phyloP scores from a whole-genome alignment of 2,797 vertebrate species.

The Octomys mimax region DNA sequence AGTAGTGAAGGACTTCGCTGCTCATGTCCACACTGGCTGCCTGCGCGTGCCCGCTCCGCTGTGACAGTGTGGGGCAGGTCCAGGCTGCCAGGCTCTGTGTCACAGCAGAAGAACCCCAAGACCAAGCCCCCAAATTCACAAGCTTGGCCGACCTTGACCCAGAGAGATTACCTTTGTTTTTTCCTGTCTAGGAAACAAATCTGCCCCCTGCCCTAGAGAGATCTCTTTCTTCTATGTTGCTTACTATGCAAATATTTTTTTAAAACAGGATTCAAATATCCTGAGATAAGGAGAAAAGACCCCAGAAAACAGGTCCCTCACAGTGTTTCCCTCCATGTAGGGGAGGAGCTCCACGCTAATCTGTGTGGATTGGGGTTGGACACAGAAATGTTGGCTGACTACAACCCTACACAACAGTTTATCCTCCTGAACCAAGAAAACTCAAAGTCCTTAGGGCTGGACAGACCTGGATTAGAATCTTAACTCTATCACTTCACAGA shows the following conservation, averaged over 20 bases:
- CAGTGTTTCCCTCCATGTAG: too few species aligned
- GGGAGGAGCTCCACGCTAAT: not conserved
- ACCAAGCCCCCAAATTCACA: not conserved
- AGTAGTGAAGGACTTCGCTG: slow-evolving; percentile 2
- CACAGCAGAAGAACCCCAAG: not conserved
- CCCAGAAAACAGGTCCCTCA: not conserved
- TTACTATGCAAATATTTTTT: not conserved
- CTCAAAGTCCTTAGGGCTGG: not conserved
- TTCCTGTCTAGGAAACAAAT: not conserved
- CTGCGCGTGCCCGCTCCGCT: not conserved
- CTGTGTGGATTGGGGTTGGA: not conserved
- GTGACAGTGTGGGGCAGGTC: not conserved
- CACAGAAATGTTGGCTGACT: not conserved
- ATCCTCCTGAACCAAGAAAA: not conserved
- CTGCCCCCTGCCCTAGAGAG: not conserved
- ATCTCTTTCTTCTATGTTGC: not conserved
- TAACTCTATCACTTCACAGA: not conserved
- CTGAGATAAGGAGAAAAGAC: not conserved
- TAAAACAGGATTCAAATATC: not conserved
- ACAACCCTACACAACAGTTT: not conserved
- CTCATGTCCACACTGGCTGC: not conserved
- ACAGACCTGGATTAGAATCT: not conserved
- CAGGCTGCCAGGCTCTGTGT: not conserved
- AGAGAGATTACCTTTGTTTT: not conserved
- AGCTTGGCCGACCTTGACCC: not conserved